Percentiles rank a stretch among this genome's conserved stretches.
Conservation (phyloP, 2,888 invertebrate genomes). For the Latheticus oryzae region DNA sequence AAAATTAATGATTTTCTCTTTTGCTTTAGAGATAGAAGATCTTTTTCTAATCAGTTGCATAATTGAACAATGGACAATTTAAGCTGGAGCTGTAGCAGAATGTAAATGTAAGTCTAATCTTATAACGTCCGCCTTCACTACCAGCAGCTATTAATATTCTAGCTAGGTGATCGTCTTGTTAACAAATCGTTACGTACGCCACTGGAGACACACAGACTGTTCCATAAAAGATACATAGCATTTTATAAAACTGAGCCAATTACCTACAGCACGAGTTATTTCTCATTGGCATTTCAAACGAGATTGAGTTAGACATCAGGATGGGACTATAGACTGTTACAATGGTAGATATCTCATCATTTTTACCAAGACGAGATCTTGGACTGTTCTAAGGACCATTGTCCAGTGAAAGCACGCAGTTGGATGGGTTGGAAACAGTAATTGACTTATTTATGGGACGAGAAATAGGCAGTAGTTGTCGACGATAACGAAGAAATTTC, state of each 20-base stretch:
- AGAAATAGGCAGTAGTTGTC: conserved; percentile 5
- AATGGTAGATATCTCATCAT: conserved; percentile 58
- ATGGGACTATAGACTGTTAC: conserved; percentile 36
- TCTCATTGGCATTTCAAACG: conserved; percentile 56
- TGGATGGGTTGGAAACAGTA: conserved; percentile 44
- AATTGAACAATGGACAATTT: too few relatives aligned
- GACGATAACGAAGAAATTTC: neutral
- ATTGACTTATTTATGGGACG: conserved; percentile 50
- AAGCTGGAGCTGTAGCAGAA: too few relatives aligned
- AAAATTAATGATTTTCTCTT: neutral
- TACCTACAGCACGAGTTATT: conserved; percentile 45
- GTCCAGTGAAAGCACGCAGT: conserved; percentile 33
- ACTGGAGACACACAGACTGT: conserved; percentile 10
- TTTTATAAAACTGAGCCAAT: conserved; percentile 39
- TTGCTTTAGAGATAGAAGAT: neutral
- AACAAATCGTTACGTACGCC: conserved; percentile 10
- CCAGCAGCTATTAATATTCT: neutral
- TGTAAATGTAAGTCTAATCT: neutral
- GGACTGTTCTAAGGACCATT: conserved; percentile 33
- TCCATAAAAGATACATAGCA: conserved; percentile 21
- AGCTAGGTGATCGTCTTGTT: neutral
- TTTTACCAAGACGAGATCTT: conserved; percentile 48
- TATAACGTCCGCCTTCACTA: neutral
- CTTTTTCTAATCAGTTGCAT: neutral
- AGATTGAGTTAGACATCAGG: conserved; percentile 49